Evolutionary conservation across 2,113 vertebrate genomes (phyloP).

Genomic region (Megaceryle torquata): DNA sequence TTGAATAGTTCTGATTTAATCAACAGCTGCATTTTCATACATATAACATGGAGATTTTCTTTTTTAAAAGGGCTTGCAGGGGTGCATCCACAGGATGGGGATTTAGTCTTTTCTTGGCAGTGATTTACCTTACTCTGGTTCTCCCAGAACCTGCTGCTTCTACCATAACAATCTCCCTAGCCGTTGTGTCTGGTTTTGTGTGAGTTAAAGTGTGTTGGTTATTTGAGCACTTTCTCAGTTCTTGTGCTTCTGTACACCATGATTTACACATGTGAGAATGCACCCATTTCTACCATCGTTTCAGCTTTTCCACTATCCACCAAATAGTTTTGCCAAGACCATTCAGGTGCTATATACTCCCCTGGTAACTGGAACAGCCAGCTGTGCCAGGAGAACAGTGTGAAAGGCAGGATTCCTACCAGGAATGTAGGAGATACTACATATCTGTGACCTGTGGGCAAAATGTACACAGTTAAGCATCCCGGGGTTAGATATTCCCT

Average conservation of each 20-base stretch:
- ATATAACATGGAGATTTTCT: background rate
- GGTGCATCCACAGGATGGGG: background rate
- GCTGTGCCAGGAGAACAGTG: background rate
- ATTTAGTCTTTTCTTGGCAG: background rate
- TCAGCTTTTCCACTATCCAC: background rate
- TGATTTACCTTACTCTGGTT: background rate
- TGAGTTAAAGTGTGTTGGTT: background rate
- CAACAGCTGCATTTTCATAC: constrained; percentile 6
- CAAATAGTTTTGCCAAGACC: background rate
- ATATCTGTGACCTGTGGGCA: background rate
- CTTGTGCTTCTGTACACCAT: fast-evolving
- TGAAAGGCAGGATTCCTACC: background rate
- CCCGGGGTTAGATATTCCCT: background rate
- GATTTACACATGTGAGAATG: background rate
- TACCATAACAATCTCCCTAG: background rate
- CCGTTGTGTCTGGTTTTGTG: background rate
- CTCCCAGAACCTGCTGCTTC: background rate
- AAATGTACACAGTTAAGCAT: background rate
- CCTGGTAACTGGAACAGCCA: background rate
- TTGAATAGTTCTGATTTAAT: background rate
- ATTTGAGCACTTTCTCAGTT: background rate
- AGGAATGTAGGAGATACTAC: background rate
- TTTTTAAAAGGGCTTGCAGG: background rate
- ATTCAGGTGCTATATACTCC: background rate
- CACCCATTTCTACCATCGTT: background rate